Conservation (phyloP, 2,888 invertebrate species). For the Anticlea derivata region DNA sequence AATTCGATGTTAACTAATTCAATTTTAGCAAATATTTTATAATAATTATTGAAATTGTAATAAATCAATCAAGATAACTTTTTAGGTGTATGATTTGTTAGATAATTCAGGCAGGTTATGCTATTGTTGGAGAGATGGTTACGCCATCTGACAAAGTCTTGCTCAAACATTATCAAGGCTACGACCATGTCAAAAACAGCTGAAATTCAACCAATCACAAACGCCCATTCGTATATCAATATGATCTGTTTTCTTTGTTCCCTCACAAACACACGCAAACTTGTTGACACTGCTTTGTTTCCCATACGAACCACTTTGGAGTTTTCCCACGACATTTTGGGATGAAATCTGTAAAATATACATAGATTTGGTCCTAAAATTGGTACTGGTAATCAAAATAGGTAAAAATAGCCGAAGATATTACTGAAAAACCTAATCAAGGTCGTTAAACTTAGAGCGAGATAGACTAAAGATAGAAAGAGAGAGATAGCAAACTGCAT, state of each 20-base stretch:
- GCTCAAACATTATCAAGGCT: conserved; percentile 22
- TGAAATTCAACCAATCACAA: conserved; percentile 69
- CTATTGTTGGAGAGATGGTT: conserved; percentile 57
- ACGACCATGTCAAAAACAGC: conserved; percentile 75
- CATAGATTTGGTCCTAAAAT: conserved; percentile 30
- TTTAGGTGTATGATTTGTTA: not conserved
- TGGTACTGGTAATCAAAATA: conserved; percentile 20
- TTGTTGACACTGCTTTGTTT: conserved; percentile 76
- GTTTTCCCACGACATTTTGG: conserved; percentile 13
- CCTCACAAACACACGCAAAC: conserved; percentile 51
- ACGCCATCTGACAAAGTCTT: conserved; percentile 58
- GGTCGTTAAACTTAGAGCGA: conserved; percentile 62
- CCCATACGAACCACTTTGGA: conserved; percentile 66
- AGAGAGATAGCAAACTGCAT: conserved; percentile 51
- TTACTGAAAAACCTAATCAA: conserved; percentile 55
- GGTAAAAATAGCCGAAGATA: conserved; percentile 34
- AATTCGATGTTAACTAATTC: not conserved
- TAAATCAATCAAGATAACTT: not conserved
- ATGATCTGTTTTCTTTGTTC: conserved; percentile 55
- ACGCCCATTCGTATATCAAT: conserved; percentile 54
- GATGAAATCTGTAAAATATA: conserved; percentile 19
- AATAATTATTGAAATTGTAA: not conserved
- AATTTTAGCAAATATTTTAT: not conserved
- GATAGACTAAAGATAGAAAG: conserved; percentile 49
- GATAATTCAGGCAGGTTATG: not conserved